Evolutionary conservation across 2,113 vertebrate species (phyloP).

Genomic region (Nibea albiflora): DNA sequence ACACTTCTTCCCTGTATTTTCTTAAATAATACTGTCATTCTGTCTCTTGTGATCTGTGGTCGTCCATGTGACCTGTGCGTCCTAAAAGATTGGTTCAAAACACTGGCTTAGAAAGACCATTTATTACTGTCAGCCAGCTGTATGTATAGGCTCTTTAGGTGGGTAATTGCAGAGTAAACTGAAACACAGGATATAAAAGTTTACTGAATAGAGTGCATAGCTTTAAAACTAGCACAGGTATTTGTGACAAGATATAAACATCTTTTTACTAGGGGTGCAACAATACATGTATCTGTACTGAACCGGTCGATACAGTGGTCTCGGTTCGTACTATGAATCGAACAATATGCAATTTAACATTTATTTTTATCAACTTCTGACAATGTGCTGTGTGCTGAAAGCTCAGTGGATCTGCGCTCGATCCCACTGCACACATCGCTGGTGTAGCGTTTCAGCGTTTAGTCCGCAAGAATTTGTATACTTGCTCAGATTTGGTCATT

Average conservation of each 20-base stretch:
- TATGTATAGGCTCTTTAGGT: slow-evolving; percentile 46
- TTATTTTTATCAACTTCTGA: too few relatives aligned
- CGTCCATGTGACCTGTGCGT: slow-evolving; percentile 34
- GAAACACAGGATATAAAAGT: slow-evolving; percentile 49
- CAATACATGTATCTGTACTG: too few relatives aligned
- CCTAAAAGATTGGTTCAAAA: slow-evolving; percentile 40
- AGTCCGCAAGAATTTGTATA: too few relatives aligned
- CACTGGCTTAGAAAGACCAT: slow-evolving; percentile 46
- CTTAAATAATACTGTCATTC: slow-evolving; percentile 79
- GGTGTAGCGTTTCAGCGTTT: too few relatives aligned
- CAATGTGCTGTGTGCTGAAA: too few relatives aligned
- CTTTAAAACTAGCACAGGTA: slow-evolving; percentile 65
- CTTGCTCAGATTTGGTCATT: too few relatives aligned
- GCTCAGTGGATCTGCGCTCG: too few relatives aligned
- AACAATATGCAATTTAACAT: too few relatives aligned
- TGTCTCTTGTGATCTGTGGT: slow-evolving; percentile 42
- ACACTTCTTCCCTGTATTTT: slow-evolving; percentile 65
- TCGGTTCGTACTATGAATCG: too few relatives aligned
- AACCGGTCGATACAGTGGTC: too few relatives aligned
- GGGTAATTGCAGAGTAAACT: slow-evolving; percentile 58
- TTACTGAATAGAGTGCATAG: slow-evolving; percentile 67
- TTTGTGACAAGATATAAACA: slow-evolving; percentile 62
- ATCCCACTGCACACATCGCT: too few relatives aligned
- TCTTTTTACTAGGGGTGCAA: slow-evolving; percentile 28
- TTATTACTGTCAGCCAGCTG: slow-evolving; percentile 57